Evolutionary conservation across 2,797 vertebrate genomes (phyloP).

Genomic region (Eleutherodactylus coqui): DNA sequence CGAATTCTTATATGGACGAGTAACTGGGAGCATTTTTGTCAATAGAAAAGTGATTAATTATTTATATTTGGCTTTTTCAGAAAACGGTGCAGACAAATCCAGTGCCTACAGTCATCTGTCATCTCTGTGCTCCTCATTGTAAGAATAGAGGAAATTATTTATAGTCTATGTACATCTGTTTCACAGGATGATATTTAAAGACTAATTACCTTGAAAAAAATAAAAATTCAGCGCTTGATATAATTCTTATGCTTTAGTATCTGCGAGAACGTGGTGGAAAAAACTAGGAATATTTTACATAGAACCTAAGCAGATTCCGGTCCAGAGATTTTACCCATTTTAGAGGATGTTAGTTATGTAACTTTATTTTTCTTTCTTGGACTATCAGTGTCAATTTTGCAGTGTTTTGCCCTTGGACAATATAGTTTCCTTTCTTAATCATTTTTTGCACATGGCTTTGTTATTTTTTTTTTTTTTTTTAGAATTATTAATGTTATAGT

Average conservation of each 20-base stretch:
- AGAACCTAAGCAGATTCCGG: too few relatives aligned
- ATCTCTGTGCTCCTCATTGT: not conserved
- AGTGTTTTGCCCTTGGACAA: too few relatives aligned
- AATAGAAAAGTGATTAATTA: conserved; percentile 30
- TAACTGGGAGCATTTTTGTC: not conserved
- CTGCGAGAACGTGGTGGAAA: not conserved
- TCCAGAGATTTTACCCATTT: too few relatives aligned
- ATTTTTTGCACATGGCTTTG: too few relatives aligned
- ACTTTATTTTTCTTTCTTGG: too few relatives aligned
- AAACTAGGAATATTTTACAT: not conserved
- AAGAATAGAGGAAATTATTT: conserved; percentile 18
- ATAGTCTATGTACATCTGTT: conserved; percentile 35
- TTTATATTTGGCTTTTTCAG: conserved; percentile 7
- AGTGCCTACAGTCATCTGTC: conserved; percentile 18
- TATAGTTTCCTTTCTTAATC: too few relatives aligned
- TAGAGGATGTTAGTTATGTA: too few relatives aligned
- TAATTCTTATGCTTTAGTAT: conserved; percentile 18
- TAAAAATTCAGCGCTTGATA: not conserved
- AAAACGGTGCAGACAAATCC: not conserved
- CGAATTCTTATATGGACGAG: conserved; percentile 27
- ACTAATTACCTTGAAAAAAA: conserved; percentile 33
- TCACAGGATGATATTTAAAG: conserved; percentile 37
- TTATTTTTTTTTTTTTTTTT: too few relatives aligned
- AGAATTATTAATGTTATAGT: too few relatives aligned
- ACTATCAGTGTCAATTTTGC: too few relatives aligned